These are phyloP conservation scores for Ellobium chinense DNA, from an alignment of 2,888 invertebrate genomes.

Conservation along the genomic window DNA sequence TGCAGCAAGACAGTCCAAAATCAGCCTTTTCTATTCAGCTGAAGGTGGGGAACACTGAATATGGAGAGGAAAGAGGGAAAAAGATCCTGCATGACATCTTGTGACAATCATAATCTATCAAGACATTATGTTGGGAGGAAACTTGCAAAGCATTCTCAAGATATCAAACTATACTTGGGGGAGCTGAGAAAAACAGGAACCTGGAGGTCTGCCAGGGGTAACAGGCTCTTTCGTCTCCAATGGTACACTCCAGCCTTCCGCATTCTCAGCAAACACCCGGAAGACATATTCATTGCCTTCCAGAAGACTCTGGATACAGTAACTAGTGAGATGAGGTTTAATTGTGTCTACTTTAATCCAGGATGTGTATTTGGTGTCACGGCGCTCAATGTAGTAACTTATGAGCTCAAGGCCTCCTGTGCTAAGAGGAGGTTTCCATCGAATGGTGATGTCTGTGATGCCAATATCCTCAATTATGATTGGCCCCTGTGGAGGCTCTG, in stretches of 20 bases:
- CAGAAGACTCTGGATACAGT: slow-evolving; percentile 69
- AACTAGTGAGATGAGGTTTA: slow-evolving; percentile 52
- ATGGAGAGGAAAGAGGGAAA: no score
- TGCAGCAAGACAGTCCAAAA: no score
- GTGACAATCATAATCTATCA: no score
- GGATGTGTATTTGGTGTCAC: slow-evolving; percentile 80
- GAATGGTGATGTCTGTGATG: slow-evolving; percentile 84
- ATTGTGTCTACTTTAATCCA: slow-evolving; percentile 67
- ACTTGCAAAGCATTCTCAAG: no score
- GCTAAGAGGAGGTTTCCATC: slow-evolving; percentile 87
- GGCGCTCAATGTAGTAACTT: slow-evolving; percentile 89
- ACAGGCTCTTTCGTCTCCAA: slow-evolving; percentile 78
- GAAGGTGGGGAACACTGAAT: no score
- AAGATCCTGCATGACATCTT: no score
- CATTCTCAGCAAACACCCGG: slow-evolving; percentile 73
- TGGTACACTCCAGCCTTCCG: slow-evolving; percentile 69
- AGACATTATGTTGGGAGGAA: no score
- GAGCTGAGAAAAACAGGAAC: slow-evolving; percentile 49
- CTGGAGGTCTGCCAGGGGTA: slow-evolving; percentile 66
- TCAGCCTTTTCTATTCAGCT: no score
- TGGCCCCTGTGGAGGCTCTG: slow-evolving; percentile 71
- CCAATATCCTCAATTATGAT: slow-evolving; percentile 84
- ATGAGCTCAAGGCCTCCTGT: slow-evolving; percentile 89
- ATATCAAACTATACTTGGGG: no score
- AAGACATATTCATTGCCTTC: slow-evolving; percentile 74